Conservation (phyloP, 2,797 vertebrate species). For the Vireo griseus region DNA sequence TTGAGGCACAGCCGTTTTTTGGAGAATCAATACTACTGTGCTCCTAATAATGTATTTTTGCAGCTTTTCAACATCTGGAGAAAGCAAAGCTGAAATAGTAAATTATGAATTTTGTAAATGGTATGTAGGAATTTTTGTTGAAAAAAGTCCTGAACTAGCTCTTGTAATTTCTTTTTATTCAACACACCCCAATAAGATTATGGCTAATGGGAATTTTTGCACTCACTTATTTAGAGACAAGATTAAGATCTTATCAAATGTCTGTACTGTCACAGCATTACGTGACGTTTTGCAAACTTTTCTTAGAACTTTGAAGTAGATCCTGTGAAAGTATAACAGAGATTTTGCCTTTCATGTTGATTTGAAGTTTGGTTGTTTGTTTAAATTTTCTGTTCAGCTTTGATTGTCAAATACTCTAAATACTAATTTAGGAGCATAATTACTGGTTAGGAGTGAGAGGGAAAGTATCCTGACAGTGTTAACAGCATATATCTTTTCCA, state of each 20-base stretch:
- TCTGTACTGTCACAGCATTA: background rate
- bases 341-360: background rate
- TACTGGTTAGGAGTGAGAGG: background rate
- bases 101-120: background rate
- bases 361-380: background rate
- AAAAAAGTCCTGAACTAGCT: background rate
- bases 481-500: background rate
- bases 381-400: background rate
- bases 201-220: background rate
- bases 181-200: background rate
- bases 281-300: background rate
- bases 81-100: background rate
- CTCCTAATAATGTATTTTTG: background rate
- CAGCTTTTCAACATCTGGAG: background rate
- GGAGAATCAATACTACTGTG: background rate
- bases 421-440: background rate
- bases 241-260: background rate
- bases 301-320: background rate
- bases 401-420: background rate
- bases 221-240: background rate
- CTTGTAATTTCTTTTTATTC: background rate
- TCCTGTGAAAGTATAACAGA: background rate
- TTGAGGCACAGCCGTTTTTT: background rate
- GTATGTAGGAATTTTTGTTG: background rate
- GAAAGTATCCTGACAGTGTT: background rate